These are phyloP conservation scores for Andrena haemorrhoa DNA, from an alignment of 2,888 invertebrate genomes.

Conservation along the genomic window DNA sequence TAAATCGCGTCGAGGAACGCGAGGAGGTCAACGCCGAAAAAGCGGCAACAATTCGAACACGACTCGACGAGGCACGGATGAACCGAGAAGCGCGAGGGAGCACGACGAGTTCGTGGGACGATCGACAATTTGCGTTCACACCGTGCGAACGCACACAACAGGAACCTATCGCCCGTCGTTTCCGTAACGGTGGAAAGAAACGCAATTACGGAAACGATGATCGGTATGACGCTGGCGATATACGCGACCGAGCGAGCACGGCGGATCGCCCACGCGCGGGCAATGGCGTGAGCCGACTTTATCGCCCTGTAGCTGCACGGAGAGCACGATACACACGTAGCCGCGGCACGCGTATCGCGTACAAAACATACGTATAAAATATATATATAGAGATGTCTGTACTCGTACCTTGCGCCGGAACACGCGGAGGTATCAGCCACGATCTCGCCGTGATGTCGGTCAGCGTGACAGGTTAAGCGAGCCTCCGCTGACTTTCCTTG, in stretches of 20 bases:
- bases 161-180: constrained; percentile 16
- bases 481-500: constrained; percentile 55
- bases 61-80: constrained; percentile 12
- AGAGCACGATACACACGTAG: constrained; percentile 8
- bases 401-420: constrained; percentile 72
- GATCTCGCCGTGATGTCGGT: constrained; percentile 74
- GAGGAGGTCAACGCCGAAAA: background rate
- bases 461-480: constrained; percentile 71
- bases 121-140: background rate
- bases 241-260: constrained; percentile 40
- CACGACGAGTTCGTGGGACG: background rate
- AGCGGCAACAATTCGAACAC: background rate
- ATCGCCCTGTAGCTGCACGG: constrained; percentile 25
- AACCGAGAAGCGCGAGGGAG: background rate
- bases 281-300: constrained; percentile 57
- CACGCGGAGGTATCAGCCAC: constrained; percentile 73
- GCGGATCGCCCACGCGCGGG: constrained; percentile 53
- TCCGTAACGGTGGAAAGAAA: constrained; percentile 41
- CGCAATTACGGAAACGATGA: constrained; percentile 61
- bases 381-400: constrained; percentile 51
- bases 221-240: constrained; percentile 49
- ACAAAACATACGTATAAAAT: constrained; percentile 17
- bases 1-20: constrained; percentile 7
- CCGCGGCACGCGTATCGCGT: background rate
- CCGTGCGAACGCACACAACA: background rate